Base-by-base conservation (phyloP, 2,113 vertebrate genomes). In the Cinclus mexicanus region DNA sequence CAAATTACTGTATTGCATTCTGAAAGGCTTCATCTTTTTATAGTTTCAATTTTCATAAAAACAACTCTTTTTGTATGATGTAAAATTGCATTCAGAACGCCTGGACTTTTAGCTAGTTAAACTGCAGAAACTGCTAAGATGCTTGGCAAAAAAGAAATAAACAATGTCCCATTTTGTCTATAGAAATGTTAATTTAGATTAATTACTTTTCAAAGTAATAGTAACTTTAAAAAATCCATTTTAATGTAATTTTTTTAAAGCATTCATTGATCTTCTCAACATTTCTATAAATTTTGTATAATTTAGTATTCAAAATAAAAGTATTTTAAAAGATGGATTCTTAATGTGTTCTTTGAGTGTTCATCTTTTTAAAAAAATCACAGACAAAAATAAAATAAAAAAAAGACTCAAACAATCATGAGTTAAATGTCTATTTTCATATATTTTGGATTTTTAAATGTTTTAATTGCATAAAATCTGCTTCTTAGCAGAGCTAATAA, bases 221-320 rank as follows among this genome's bases (percentile, higher is more conserved):
- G 5, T 24, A 90, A 81, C 22, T 84, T 91, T 59, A 28, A 4
- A 31, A 83, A 93, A 64, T 89, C 12, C 4, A 67, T 83, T 67
- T 82, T 83, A 85, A 91, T 80, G 28, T 8, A 85, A 59, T 14
- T 80, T 33, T 91, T 61, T 41, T 87, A 81, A 90, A 77, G 21
- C 22, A 67, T 63, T 63, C 10, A 77, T 12, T 71, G 56, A 79
- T 74, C 35, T 78, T 72, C 35, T 57, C 50, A 60, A 67, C 0
- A 2, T 35, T 86, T 79, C 42, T 50, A 82, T 50, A 41, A 6
- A 49, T 94, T 68, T 85, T 81, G 24, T 90, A 46, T 29, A 24
- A 88, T 33, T 77, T 60, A 75, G 8, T 39, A 56, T 81, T n/a
- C 12, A 81, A 74, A 94, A 69, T 50, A 93, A 96, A 77, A 29